Conservation (phyloP, 2,797 vertebrate genomes). For the Falco naumanni region DNA sequence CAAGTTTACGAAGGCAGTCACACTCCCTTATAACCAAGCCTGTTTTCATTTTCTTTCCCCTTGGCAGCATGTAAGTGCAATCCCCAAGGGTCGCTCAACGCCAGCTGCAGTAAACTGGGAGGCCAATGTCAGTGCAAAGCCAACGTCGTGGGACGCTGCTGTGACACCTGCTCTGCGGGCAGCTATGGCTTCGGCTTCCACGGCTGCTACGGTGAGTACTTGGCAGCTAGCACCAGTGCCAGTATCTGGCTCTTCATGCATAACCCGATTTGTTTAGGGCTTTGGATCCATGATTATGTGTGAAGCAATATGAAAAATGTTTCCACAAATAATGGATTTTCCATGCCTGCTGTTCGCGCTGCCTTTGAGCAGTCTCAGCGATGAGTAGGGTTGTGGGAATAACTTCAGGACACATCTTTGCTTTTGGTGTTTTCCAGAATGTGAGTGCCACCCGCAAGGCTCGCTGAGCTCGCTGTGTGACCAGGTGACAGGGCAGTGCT, state of each 20-base stretch:
- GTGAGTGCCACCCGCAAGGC: conserved; percentile 83
- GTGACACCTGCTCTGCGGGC: conserved; percentile 82
- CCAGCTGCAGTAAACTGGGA: conserved; percentile 81
- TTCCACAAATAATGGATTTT: neutral
- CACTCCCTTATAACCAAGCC: neutral
- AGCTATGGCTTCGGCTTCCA: conserved; percentile 83
- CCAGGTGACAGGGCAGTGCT: conserved; percentile 84
- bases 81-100: conserved; percentile 73
- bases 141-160: conserved; percentile 84
- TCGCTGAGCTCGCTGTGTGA: conserved; percentile 81
- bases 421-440: conserved; percentile 75
- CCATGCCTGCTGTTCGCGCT: neutral
- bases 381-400: neutral
- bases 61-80: conserved; percentile 86
- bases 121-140: conserved; percentile 87
- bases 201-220: conserved; percentile 82
- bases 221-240: neutral
- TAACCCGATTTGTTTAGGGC: neutral
- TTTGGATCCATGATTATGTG: neutral
- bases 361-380: rapidly evolving
- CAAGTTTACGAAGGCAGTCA: neutral
- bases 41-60: neutral
- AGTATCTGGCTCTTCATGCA: neutral
- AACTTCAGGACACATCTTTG: neutral
- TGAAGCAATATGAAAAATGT: neutral